phyloP scores from a whole-genome alignment of 2,888 invertebrate genomes.

The Brenthis ino region DNA sequence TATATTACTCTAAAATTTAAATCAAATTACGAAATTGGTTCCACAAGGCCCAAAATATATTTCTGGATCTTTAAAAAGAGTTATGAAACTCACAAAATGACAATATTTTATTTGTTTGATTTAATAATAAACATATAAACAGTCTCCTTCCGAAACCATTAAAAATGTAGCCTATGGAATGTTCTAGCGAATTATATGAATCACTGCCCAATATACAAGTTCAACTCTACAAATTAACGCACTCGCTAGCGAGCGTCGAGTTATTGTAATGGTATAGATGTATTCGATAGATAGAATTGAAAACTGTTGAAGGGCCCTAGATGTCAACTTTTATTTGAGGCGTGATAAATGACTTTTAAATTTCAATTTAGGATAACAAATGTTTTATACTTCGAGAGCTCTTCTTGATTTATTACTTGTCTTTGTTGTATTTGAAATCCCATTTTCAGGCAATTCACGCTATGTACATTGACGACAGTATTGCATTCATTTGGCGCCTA shows the following conservation, averaged over 20 bases:
- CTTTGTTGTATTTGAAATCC: conserved; percentile 16
- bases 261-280: not conserved
- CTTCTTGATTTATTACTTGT: conserved; percentile 21
- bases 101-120: too few species aligned
- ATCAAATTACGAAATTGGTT: too few species aligned
- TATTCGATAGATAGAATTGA: conserved; percentile 10
- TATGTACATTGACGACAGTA: conserved; percentile 1
- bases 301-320: conserved; percentile 15
- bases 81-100: too few species aligned
- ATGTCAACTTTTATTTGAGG: conserved; percentile 22
- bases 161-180: too few species aligned
- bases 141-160: too few species aligned
- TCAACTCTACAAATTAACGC: not conserved
- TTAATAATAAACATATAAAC: too few species aligned
- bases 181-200: too few species aligned
- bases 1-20: too few species aligned
- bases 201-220: not conserved
- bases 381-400: conserved; percentile 22
- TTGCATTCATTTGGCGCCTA: not conserved
- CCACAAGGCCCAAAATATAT: too few species aligned
- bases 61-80: too few species aligned
- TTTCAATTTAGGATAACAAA: conserved; percentile 25
- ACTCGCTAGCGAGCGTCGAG: not conserved
- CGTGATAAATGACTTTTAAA: conserved; percentile 23
- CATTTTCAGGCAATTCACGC: conserved; percentile 15